Conservation (phyloP, 2,113 vertebrate genomes). For the Camarhynchus parvulus region DNA sequence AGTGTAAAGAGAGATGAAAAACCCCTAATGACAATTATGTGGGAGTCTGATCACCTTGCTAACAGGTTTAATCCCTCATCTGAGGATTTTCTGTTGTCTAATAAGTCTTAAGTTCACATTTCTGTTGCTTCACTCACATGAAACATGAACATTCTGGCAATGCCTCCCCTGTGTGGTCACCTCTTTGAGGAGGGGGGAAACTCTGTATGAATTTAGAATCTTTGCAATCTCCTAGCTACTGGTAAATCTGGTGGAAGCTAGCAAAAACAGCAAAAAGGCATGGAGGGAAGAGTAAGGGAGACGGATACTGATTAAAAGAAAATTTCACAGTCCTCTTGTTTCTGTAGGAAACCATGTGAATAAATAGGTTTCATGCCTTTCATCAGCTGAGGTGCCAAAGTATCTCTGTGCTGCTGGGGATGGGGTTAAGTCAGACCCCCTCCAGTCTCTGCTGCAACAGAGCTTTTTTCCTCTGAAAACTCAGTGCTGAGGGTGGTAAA, state of each 20-base stretch:
- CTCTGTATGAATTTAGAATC: rapidly evolving
- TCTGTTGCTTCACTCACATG: neutral
- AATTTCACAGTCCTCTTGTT: neutral
- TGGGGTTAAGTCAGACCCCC: neutral
- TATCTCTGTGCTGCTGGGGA: neutral
- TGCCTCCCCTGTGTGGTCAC: neutral
- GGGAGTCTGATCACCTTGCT: neutral
- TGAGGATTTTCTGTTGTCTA: neutral
- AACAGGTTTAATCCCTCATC: neutral
- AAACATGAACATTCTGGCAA: neutral
- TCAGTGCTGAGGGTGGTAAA: neutral
- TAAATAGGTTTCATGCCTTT: neutral
- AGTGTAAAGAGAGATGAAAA: neutral
- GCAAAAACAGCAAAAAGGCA: neutral
- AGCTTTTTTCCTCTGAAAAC: neutral
- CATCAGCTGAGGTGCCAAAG: neutral
- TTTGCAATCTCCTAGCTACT: neutral
- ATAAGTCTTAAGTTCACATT: neutral
- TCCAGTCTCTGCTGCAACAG: neutral
- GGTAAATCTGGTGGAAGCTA: neutral
- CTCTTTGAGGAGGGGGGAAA: neutral
- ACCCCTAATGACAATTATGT: rapidly evolving
- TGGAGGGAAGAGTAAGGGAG: neutral
- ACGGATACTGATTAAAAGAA: neutral
- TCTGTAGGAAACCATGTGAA: neutral